Base-by-base conservation (phyloP, 2,888 invertebrate species). In the Troides aeacus region DNA sequence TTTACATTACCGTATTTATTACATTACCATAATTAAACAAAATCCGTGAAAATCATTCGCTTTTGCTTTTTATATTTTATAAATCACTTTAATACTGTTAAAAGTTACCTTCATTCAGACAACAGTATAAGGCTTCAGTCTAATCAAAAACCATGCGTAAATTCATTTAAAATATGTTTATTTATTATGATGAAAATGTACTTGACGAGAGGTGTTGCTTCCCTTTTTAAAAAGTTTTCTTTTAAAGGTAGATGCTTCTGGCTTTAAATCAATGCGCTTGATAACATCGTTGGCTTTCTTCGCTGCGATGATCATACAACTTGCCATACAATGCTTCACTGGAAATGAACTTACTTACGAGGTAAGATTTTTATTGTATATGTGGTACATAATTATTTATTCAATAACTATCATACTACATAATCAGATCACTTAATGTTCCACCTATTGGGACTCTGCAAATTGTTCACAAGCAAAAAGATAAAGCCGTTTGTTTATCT, bases 211-310 rank as follows among this genome's bases (percentile, higher is more conserved):
- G 46, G 15, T 46, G 15, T 15, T 15, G 46, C 46, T 2, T 46
- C 12, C n/a, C n/a, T 5, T 53, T n/a, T n/a, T 18, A 18, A n/a
- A 61, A 23, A 66, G 39, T 60, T 30, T 58, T 64, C 71, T 42
- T 64, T 83, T 81, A 23, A 79, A 92, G 92, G 84, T 88, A 86
- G 92, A 92, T 74, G 90, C 88, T 21, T 89, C 90, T 6, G 88
- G 87, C 68, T 83, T 92, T 50, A 88, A 86, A 69, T 91, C 92
- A 0, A 79, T 89, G 8, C 82, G 85, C 1, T 77, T 92, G 59
- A 82, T 87, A 65, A 91, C 89, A 15, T 91, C 92, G 0, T 74
- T 92, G 23, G 90, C 92, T 21, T 92, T 92, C 77, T 92, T 92
- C 75, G 80, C 83, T 8, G 89, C 89, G 2, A 92, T 92, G 92